Conservation (phyloP, 2,888 invertebrate species). For the Carcina quercana region DNA sequence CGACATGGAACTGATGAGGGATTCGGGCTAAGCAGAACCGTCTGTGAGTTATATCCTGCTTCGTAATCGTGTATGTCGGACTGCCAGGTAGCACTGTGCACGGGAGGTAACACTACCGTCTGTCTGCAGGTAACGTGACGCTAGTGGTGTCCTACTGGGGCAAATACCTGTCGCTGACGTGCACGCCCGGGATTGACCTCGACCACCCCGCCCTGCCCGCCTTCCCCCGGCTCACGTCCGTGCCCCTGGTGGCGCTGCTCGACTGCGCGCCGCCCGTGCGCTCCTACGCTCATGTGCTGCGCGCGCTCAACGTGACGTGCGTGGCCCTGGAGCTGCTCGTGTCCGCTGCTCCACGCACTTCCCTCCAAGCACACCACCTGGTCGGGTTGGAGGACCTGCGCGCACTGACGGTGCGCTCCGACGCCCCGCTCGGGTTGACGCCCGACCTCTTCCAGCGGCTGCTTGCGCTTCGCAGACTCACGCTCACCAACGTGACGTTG, state of each 20-base stretch:
- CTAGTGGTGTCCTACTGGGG: no score
- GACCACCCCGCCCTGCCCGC: constrained; percentile 15
- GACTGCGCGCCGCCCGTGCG: constrained; percentile 18
- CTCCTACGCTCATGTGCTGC: constrained; percentile 4
- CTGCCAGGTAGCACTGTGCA: no score
- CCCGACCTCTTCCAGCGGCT: not conserved
- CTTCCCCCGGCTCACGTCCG: constrained; percentile 12
- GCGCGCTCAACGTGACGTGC: constrained; percentile 16
- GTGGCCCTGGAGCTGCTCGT: constrained; percentile 9
- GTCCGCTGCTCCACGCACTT: constrained; percentile 13
- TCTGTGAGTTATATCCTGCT: no score
- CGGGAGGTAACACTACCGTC: no score
- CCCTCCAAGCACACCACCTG: constrained; percentile 9
- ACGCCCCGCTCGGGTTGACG: not conserved
- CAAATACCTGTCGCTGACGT: constrained; percentile 13
- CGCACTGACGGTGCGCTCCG: constrained; percentile 5
- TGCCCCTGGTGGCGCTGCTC: constrained; percentile 10
- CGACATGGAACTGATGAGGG: no score
- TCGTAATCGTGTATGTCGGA: no score
- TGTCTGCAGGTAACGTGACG: no score
- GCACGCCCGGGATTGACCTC: constrained; percentile 14
- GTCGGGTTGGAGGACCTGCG: constrained; percentile 13
- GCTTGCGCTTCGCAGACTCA: constrained; percentile 2
- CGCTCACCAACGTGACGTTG: constrained; percentile 11
- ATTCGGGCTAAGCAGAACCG: no score